phyloP scores from a whole-genome alignment of 2,797 vertebrate genomes.

The Sebastes flavidus region DNA sequence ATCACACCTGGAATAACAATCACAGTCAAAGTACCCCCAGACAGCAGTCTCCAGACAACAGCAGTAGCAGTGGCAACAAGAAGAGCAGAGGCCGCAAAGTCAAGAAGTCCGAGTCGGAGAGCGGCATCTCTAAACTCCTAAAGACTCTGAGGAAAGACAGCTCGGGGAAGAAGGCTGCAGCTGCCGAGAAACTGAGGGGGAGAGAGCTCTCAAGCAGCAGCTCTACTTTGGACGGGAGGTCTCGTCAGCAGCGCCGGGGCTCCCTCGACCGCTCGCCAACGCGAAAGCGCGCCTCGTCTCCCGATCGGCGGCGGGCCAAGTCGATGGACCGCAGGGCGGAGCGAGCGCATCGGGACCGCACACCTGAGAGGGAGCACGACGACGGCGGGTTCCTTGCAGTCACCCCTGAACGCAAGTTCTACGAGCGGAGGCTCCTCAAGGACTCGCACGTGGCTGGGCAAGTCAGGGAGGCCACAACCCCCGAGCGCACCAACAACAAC shows the following conservation, averaged over 20 bases:
- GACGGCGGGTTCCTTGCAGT: slow-evolving; percentile 79
- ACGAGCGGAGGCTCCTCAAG: slow-evolving; percentile 69
- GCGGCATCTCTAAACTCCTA: slow-evolving; percentile 85
- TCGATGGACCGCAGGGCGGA: slow-evolving; percentile 84
- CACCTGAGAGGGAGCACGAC: slow-evolving; percentile 84
- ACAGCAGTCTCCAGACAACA: slow-evolving; percentile 86
- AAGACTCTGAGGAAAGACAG: slow-evolving; percentile 85
- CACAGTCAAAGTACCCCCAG: slow-evolving; percentile 85
- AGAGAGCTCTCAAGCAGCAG: slow-evolving; percentile 79
- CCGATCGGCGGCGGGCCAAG: slow-evolving; percentile 86
- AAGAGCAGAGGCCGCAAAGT: slow-evolving; percentile 81
- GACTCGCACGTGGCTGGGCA: slow-evolving; percentile 72
- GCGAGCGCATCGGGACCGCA: slow-evolving; percentile 81
- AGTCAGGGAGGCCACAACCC: slow-evolving; percentile 68
- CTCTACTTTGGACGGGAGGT: slow-evolving; percentile 74
- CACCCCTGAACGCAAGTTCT: slow-evolving; percentile 78
- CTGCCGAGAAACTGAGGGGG: slow-evolving; percentile 81
- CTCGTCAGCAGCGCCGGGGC: slow-evolving; percentile 75
- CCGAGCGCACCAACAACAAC: slow-evolving; percentile 72
- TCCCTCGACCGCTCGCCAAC: slow-evolving; percentile 92
- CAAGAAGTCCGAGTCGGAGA: slow-evolving; percentile 86
- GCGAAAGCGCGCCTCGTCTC: slow-evolving; percentile 83
- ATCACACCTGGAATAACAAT: slow-evolving; percentile 89
- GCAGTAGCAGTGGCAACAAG: slow-evolving; percentile 72
- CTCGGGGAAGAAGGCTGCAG: slow-evolving; percentile 83